Percentiles rank a stretch among this genome's conserved stretches.
Evolutionary conservation across 2,113 vertebrate species (phyloP).

Genomic region (Mystacornis crossleyi): DNA sequence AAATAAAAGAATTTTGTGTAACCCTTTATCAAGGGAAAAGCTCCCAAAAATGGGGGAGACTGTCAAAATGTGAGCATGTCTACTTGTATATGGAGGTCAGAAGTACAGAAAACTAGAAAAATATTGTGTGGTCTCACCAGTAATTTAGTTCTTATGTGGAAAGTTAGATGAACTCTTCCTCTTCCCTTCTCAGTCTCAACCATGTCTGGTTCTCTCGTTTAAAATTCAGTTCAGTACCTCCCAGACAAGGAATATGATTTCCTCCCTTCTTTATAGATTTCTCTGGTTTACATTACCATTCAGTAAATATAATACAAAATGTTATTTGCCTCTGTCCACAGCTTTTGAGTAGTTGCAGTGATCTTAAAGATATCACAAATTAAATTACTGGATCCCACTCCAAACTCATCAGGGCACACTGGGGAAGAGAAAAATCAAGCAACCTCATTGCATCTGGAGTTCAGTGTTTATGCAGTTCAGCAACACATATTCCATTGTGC

Average conservation of each 20-base stretch:
- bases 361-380: conserved; percentile 9
- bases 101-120: neutral
- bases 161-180: neutral
- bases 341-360: neutral
- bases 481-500: neutral
- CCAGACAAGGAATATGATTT: neutral
- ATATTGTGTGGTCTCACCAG: neutral
- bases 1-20: neutral
- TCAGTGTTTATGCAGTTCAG: neutral
- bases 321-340: neutral
- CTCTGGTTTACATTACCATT: conserved; percentile 28
- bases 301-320: conserved; percentile 9
- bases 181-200: neutral
- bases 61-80: neutral
- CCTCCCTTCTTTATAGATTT: neutral
- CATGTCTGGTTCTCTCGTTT: conserved; percentile 7
- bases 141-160: neutral
- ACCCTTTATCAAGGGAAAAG: neutral
- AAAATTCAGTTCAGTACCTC: conserved; percentile 18
- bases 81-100: neutral
- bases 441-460: neutral
- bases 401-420: neutral
- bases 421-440: neutral
- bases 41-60: neutral
- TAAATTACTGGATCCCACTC: neutral